Conservation (phyloP, 2,797 vertebrate species). For the Lagodon rhomboides region DNA sequence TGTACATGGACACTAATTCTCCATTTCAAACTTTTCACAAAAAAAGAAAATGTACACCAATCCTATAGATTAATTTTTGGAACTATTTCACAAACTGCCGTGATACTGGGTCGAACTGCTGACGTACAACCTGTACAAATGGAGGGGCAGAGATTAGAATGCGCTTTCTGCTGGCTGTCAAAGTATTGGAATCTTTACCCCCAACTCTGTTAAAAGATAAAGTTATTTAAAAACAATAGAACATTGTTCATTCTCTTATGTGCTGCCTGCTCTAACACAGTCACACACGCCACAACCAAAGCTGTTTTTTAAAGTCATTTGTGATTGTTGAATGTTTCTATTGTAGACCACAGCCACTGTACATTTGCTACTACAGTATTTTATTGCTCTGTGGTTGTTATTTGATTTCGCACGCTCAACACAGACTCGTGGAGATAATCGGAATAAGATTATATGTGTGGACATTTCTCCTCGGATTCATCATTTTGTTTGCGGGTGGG, state of each 20-base stretch:
- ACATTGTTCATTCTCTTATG: constrained; percentile 8
- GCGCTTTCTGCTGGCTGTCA: background rate
- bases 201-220: background rate
- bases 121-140: background rate
- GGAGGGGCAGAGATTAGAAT: background rate
- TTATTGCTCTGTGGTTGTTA: background rate
- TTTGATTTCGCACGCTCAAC: background rate
- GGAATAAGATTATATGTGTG: background rate
- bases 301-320: background rate
- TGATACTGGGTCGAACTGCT: background rate
- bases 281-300: background rate
- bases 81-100: no score
- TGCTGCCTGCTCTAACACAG: background rate
- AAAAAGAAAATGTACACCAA: no score
- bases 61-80: no score
- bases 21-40: no score
- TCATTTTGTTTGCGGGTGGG: constrained; percentile 4
- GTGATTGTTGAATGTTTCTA: background rate
- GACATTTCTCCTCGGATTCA: constrained; percentile 19
- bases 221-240: background rate
- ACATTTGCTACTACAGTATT: background rate
- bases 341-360: background rate
- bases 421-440: background rate
- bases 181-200: background rate
- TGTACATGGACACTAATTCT: no score